Conservation (phyloP, 2,113 vertebrate genomes). For the Myotis davidii region DNA sequence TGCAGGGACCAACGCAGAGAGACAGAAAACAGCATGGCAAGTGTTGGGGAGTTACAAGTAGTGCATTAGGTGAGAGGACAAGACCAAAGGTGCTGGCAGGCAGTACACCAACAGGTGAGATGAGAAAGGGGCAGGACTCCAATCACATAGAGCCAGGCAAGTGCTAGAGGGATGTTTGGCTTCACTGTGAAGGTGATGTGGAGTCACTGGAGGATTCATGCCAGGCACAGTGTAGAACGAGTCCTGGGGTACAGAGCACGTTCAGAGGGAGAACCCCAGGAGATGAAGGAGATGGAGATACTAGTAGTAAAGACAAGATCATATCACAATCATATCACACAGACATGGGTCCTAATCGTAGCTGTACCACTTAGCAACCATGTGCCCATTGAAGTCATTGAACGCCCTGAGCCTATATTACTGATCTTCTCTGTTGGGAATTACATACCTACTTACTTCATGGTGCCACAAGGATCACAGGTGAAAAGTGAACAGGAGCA, state of each 20-base stretch:
- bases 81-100: rapidly evolving
- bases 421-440: not conserved
- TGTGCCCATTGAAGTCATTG: not conserved
- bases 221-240: not conserved
- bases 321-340: not conserved
- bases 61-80: not conserved
- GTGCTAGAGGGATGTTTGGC: not conserved
- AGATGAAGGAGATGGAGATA: not conserved
- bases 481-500: not conserved
- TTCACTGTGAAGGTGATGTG: not conserved
- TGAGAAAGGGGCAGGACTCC: not conserved
- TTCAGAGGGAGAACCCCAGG: not conserved
- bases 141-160: not conserved
- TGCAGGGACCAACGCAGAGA: not conserved
- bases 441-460: not conserved
- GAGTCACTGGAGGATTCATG: not conserved
- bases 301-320: not conserved
- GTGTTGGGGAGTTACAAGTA: too few species aligned
- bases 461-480: not conserved
- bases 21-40: not conserved
- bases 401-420: not conserved
- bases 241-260: not conserved
- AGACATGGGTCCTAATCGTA: not conserved
- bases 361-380: not conserved
- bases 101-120: rapidly evolving